Conservation (phyloP, 2,113 vertebrate genomes). For the Dermatemys mawii region DNA sequence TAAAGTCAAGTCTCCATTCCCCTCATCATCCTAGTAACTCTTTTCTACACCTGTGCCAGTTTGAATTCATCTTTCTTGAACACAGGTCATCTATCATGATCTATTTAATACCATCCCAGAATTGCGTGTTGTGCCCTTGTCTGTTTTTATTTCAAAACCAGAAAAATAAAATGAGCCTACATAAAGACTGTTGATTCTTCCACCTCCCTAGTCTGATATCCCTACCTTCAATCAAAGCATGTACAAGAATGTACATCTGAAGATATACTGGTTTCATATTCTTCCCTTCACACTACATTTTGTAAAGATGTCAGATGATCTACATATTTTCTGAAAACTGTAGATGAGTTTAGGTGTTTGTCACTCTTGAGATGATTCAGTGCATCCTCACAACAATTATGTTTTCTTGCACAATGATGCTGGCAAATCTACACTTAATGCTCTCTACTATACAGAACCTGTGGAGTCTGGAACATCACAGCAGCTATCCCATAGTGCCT, state of each 20-base stretch:
- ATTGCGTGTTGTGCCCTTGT: background rate
- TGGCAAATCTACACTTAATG: slow-evolving; percentile 5
- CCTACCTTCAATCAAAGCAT: slow-evolving; percentile 38
- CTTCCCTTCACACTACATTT: slow-evolving; percentile 24
- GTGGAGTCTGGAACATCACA: slow-evolving; percentile 13
- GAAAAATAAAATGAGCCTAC: background rate
- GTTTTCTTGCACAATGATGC: slow-evolving; percentile 15
- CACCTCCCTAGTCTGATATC: slow-evolving; percentile 7
- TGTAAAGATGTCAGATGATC: slow-evolving; percentile 12
- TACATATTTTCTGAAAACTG: no score
- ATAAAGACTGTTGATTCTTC: background rate
- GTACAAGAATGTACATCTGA: background rate
- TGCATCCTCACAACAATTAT: slow-evolving; percentile 25
- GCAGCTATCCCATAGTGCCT: slow-evolving; percentile 8
- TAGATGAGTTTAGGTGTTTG: no score
- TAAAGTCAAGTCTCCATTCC: no score
- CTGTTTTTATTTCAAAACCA: slow-evolving; percentile 27
- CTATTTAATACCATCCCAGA: background rate
- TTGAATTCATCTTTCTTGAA: no score
- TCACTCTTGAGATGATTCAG: no score
- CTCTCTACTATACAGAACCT: slow-evolving; percentile 29
- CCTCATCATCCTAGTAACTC: no score
- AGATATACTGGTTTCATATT: slow-evolving; percentile 25
- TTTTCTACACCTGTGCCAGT: no score
- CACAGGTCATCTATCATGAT: background rate